Evolutionary conservation across 2,888 invertebrate species (phyloP).

Genomic region (Nasonia oneida): DNA sequence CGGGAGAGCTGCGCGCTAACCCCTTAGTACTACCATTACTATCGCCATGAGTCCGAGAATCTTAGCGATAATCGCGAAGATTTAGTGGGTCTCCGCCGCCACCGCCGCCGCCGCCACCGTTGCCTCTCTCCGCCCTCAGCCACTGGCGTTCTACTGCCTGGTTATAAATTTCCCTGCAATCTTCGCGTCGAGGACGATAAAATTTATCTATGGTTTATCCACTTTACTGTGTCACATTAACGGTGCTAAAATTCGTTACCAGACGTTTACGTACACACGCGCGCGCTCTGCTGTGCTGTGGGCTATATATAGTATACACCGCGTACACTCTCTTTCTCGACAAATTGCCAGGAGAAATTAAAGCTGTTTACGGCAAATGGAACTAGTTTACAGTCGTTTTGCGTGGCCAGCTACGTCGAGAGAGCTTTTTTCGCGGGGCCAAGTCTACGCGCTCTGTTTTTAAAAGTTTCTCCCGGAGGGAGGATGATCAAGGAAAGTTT

Average conservation of each 20-base stretch:
- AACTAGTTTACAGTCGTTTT: conserved; percentile 41
- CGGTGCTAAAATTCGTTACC: conserved; percentile 63
- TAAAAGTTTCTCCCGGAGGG: conserved; percentile 10
- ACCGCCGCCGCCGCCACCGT: background rate
- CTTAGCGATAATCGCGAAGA: conserved; percentile 68
- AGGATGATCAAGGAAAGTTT: conserved; percentile 23
- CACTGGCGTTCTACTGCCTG: conserved; percentile 53
- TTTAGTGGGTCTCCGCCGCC: conserved; percentile 64
- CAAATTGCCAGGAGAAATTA: conserved; percentile 56
- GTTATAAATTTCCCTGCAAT: conserved; percentile 69
- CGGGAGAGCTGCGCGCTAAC: conserved; percentile 14
- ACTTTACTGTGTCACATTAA: conserved; percentile 67
- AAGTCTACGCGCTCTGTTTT: conserved; percentile 1
- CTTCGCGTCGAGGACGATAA: conserved; percentile 69
- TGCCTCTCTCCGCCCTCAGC: conserved; percentile 55
- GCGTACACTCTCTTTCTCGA: conserved; percentile 14
- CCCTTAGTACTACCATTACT: conserved; percentile 64
- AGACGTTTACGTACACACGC: conserved; percentile 58
- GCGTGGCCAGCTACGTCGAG: background rate
- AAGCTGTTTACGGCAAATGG: conserved; percentile 54
- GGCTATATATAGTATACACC: background rate
- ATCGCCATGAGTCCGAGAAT: conserved; percentile 65
- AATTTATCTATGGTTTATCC: conserved; percentile 67
- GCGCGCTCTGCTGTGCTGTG: conserved; percentile 51
- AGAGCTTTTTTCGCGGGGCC: conserved; percentile 8